phyloP scores from a whole-genome alignment of 2,113 vertebrate genomes.

The Machaerirhynchus nigripectus region DNA sequence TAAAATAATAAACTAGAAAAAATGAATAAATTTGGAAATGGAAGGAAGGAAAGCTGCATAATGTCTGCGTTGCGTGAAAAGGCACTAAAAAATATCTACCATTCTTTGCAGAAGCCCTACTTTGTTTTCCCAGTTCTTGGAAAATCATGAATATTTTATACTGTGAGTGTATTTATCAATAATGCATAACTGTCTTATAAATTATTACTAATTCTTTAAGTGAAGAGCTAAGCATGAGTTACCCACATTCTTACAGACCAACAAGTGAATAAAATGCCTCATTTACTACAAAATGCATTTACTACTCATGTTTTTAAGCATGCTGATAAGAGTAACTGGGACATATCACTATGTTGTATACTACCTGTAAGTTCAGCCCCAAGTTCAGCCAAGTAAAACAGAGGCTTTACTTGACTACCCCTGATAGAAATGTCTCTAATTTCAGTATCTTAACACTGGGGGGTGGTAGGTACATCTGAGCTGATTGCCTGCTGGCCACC shows the following conservation, averaged over 20 bases:
- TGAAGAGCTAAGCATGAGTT: not conserved
- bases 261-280: not conserved
- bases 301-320: not conserved
- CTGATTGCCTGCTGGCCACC: not conserved
- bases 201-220: conserved; percentile 29
- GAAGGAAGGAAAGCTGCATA: not conserved
- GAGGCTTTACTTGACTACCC: not conserved
- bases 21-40: not conserved
- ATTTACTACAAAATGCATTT: not conserved
- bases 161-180: conserved; percentile 9
- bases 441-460: not conserved
- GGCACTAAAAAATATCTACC: not conserved
- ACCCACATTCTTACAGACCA: not conserved
- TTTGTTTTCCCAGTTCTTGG: conserved; percentile 5
- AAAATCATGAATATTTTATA: conserved; percentile 28
- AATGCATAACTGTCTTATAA: not conserved
- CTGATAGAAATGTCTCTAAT: not conserved
- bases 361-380: not conserved
- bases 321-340: not conserved
- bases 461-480: not conserved
- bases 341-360: not conserved
- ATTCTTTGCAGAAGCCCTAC: not conserved
- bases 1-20: not conserved
- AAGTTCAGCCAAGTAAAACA: not conserved
- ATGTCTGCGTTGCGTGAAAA: not conserved